A percentile compares a stretch with the other conserved stretches of the same genome.
Evolutionary conservation across 2,113 vertebrate species (phyloP).

Genomic region (Elachura formosa): DNA sequence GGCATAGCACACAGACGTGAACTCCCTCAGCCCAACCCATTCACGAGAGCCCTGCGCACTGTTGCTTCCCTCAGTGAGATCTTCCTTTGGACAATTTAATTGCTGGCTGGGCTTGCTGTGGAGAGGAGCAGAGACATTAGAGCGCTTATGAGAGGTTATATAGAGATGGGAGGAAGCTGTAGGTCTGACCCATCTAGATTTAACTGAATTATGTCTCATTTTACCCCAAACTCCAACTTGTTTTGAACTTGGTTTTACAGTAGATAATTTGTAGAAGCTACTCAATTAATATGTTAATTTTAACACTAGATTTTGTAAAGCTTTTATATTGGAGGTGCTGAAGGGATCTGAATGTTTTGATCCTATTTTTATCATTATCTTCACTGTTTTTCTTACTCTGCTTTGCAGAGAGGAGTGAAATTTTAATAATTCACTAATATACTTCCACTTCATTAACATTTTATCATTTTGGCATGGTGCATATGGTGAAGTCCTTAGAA

Average conservation of each 20-base stretch:
- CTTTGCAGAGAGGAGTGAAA: conserved; percentile 38
- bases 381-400: conserved; percentile 26
- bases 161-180: background rate
- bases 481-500: conserved; percentile 42
- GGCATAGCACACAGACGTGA: background rate
- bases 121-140: background rate
- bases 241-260: conserved; percentile 21
- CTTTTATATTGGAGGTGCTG: conserved; percentile 29
- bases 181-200: background rate
- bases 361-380: conserved; percentile 49
- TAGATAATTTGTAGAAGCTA: conserved; percentile 11
- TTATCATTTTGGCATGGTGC: conserved; percentile 47
- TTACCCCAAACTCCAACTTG: background rate
- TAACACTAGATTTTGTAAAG: conserved; percentile 28
- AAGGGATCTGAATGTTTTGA: conserved; percentile 47
- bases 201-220: background rate
- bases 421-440: conserved; percentile 66
- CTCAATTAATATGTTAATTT: conserved; percentile 53
- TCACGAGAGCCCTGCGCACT: rapidly evolving
- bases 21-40: background rate
- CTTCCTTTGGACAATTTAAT: background rate
- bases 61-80: background rate
- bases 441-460: conserved; percentile 62
- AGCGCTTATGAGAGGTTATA: background rate
- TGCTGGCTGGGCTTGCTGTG: background rate